Percentiles rank a stretch among this genome's conserved stretches.
phyloP scores from a whole-genome alignment of 2,797 vertebrate genomes.

The Myoxocephalus aenaeus region DNA sequence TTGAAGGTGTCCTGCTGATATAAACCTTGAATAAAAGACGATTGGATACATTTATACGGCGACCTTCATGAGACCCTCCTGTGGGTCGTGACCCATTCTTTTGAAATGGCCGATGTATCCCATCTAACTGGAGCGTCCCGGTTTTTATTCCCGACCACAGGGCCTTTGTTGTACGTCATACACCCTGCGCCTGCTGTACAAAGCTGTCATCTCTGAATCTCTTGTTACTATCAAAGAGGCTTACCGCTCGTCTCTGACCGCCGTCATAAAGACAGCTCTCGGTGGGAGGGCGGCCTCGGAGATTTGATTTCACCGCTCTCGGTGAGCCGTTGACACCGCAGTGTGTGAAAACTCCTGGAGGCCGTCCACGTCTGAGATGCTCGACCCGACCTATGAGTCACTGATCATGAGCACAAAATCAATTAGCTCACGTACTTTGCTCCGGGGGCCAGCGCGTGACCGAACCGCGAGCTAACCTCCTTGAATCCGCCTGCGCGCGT shows the following conservation, averaged over 20 bases:
- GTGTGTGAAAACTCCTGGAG: constrained; percentile 13
- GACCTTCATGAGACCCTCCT: neutral
- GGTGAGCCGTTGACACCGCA: constrained; percentile 12
- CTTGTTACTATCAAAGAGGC: constrained; percentile 11
- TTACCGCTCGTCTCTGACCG: constrained; percentile 14
- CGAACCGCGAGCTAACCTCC: neutral
- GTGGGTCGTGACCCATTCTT: neutral
- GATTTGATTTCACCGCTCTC: constrained; percentile 16
- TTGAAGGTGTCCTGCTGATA: neutral
- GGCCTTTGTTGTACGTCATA: neutral
- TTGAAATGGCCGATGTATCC: neutral
- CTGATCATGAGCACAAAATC: constrained; percentile 12
- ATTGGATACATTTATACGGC: neutral
- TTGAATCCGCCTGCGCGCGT: neutral
- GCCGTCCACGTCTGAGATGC: constrained; percentile 1
- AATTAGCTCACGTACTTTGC: constrained; percentile 18
- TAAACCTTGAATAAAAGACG: neutral
- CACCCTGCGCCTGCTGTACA: neutral
- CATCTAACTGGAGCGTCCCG: neutral
- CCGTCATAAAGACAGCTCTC: constrained; percentile 13
- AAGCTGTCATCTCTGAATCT: constrained; percentile 4
- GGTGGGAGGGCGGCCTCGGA: neutral
- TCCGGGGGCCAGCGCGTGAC: neutral
- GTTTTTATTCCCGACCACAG: neutral
- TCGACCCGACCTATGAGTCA: constrained; percentile 10